Conservation (phyloP, 2,797 vertebrate species). For the Tapera naevia region DNA sequence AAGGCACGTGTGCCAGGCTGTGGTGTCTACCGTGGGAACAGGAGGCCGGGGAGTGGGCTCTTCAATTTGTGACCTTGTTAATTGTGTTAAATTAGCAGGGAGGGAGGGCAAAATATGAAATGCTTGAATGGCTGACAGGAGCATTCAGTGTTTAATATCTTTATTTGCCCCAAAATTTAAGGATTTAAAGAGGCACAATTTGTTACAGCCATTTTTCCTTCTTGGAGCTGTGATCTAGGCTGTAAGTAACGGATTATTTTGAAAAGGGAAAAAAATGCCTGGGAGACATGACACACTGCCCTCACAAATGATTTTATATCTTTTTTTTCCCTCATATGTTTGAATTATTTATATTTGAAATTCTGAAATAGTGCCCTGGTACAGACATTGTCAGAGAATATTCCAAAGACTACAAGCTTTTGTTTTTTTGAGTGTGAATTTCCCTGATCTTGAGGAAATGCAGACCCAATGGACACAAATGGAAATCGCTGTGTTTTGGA, state of each 20-base stretch:
- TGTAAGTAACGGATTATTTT: neutral
- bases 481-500: accelerated
- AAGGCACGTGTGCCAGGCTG: neutral
- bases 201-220: neutral
- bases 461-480: neutral
- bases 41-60: neutral
- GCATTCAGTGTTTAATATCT: neutral
- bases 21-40: accelerated
- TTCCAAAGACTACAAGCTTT: neutral
- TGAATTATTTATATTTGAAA: neutral
- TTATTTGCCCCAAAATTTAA: neutral
- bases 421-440: neutral
- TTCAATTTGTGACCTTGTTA: neutral
- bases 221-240: neutral
- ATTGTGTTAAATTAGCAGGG: neutral
- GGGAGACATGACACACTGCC: neutral
- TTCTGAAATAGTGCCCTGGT: neutral
- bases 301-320: neutral
- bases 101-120: neutral
- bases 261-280: neutral
- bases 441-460: neutral
- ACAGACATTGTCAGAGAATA: neutral
- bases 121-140: neutral
- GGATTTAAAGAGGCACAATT: neutral
- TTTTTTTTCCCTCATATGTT: neutral